A percentile compares a stretch with the other conserved stretches of the same genome.
These are phyloP conservation scores for Astur gentilis DNA, from an alignment of 2,113 vertebrate species.

Conservation along the genomic window DNA sequence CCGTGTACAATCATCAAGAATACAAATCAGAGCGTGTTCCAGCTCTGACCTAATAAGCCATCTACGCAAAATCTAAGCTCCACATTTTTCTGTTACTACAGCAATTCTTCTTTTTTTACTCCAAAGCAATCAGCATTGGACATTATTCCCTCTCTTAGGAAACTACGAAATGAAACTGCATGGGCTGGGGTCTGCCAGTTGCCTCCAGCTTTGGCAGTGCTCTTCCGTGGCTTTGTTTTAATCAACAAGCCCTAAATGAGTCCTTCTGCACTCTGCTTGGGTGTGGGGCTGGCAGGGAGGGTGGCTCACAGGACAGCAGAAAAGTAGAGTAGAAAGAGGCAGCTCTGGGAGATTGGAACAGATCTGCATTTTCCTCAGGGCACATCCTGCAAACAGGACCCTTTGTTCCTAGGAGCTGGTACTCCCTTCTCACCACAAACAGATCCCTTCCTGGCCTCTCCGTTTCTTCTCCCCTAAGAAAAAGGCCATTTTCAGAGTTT, in stretches of 20 bases:
- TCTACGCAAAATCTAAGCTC: constrained; percentile 37
- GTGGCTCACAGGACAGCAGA: background rate
- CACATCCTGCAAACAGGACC: background rate
- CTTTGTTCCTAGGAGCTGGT: constrained; percentile 4
- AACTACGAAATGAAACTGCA: rapidly evolving
- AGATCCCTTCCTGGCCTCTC: background rate
- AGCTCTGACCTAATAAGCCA: constrained; percentile 11
- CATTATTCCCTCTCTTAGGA: background rate
- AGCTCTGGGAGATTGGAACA: background rate
- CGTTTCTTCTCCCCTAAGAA: background rate
- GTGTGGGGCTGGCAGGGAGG: background rate
- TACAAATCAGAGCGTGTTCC: constrained; percentile 39
- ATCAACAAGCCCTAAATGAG: background rate
- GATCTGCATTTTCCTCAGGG: background rate
- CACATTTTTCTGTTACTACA: background rate
- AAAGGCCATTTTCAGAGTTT: constrained; percentile 19
- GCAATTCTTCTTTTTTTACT: background rate
- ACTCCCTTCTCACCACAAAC: background rate
- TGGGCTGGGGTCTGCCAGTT: background rate
- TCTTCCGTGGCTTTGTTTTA: background rate
- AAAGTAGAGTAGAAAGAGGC: background rate
- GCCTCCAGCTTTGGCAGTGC: background rate
- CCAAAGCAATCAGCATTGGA: background rate
- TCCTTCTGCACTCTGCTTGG: background rate
- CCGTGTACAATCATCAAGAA: background rate